These are phyloP conservation scores for Nannoperca obscura DNA, from an alignment of 2,797 vertebrate species.

Conservation along the genomic window DNA sequence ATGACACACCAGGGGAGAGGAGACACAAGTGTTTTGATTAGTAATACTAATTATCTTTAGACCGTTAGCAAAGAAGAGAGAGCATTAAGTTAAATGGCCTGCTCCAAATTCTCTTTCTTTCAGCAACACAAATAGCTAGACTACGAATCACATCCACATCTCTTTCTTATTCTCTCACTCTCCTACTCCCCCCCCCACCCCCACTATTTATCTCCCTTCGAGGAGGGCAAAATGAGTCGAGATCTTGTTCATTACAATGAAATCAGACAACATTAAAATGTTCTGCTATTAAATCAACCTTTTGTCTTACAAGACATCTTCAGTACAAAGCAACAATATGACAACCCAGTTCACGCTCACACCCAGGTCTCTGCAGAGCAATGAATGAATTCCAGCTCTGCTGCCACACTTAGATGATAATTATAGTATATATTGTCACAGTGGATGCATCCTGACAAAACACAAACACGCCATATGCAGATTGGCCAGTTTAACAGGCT, in stretches of 20 bases:
- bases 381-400: conserved; percentile 55
- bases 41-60: conserved; percentile 82
- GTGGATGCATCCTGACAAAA: conserved; percentile 73
- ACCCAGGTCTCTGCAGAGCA: conserved; percentile 57
- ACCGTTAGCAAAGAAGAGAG: conserved; percentile 75
- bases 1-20: conserved; percentile 69
- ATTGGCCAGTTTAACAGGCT: conserved; percentile 80
- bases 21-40: conserved; percentile 80
- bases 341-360: conserved; percentile 39
- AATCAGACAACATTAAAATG: conserved; percentile 68
- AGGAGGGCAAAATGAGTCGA: conserved; percentile 60
- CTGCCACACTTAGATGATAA: conserved; percentile 74
- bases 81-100: conserved; percentile 80
- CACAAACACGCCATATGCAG: conserved; percentile 79
- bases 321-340: conserved; percentile 38
- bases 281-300: conserved; percentile 59
- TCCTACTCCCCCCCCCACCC: conserved; percentile 35
- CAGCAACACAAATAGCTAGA: conserved; percentile 72
- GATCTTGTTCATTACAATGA: conserved; percentile 69
- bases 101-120: conserved; percentile 75
- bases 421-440: conserved; percentile 78
- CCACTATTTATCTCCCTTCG: conserved; percentile 49
- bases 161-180: conserved; percentile 51
- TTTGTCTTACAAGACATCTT: conserved; percentile 57
- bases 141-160: conserved; percentile 65